A percentile compares a stretch with the other conserved stretches of the same genome.
Evolutionary conservation across 2,797 vertebrate genomes (phyloP).

Genomic region (Yasuhikotakia modesta): DNA sequence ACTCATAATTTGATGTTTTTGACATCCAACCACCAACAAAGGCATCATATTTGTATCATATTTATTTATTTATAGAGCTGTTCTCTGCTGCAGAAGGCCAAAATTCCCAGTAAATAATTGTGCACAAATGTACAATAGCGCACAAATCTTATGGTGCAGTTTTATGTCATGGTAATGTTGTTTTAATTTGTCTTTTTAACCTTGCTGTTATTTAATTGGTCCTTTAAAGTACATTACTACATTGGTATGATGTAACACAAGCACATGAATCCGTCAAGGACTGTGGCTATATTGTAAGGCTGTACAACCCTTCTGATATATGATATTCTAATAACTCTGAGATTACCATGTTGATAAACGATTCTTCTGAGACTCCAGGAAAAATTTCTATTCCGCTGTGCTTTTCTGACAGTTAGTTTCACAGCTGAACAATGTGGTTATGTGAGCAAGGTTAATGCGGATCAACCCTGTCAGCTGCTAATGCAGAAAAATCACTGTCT

Average conservation of each 20-base stretch:
- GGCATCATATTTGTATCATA: too few species aligned
- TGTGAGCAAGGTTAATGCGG: slow-evolving; percentile 33
- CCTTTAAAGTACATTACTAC: too few species aligned
- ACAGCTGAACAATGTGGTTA: slow-evolving; percentile 37
- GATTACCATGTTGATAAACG: slow-evolving; percentile 26
- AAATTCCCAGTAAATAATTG: not conserved
- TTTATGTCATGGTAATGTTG: not conserved
- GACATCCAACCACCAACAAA: not conserved
- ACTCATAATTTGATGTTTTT: not conserved
- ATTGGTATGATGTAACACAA: too few species aligned
- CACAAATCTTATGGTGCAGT: not conserved
- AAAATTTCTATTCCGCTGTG: slow-evolving; percentile 30
- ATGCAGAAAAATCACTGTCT: slow-evolving; percentile 45
- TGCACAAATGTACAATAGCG: not conserved
- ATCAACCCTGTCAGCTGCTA: slow-evolving; percentile 44
- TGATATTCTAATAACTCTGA: too few species aligned
- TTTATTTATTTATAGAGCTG: too few species aligned
- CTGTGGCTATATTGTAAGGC: too few species aligned
- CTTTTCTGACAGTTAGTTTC: slow-evolving; percentile 38
- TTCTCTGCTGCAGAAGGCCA: not conserved
- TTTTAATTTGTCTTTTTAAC: not conserved
- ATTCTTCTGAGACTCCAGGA: slow-evolving; percentile 32
- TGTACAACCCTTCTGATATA: too few species aligned
- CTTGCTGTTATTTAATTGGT: too few species aligned
- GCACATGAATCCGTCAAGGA: too few species aligned